Percentiles rank a stretch among this genome's conserved stretches.
These are phyloP conservation scores for Oligia strigilis DNA, from an alignment of 2,888 invertebrate genomes.

Conservation along the genomic window DNA sequence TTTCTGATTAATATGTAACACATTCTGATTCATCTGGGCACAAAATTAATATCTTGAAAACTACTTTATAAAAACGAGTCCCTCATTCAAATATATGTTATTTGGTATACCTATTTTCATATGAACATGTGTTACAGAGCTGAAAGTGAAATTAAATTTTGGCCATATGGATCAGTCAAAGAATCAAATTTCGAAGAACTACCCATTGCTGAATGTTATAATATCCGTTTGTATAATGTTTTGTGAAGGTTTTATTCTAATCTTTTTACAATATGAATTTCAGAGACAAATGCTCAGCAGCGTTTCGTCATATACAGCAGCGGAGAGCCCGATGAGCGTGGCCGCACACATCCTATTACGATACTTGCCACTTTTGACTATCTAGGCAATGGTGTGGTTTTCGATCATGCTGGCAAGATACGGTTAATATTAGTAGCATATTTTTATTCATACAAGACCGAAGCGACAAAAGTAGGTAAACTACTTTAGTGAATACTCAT, in stretches of 20 bases:
- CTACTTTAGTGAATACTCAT: background rate
- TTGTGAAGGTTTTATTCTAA: background rate
- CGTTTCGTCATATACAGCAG: slow-evolving; percentile 84
- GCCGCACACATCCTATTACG: slow-evolving; percentile 79
- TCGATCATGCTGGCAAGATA: slow-evolving; percentile 86
- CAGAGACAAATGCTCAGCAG: slow-evolving; percentile 84
- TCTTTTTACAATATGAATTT: background rate
- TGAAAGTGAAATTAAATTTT: no score
- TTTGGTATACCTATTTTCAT: no score
- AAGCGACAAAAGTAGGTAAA: background rate
- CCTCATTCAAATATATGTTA: no score
- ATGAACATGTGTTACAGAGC: no score
- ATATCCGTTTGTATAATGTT: background rate
- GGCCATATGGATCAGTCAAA: no score
- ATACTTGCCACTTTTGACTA: slow-evolving; percentile 84
- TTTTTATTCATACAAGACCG: background rate
- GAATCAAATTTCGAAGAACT: no score
- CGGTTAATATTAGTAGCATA: slow-evolving; percentile 70
- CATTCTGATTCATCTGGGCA: no score
- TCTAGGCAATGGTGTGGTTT: slow-evolving; percentile 81
- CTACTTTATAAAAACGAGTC: no score
- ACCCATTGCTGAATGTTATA: background rate
- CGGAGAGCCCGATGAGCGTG: slow-evolving; percentile 83
- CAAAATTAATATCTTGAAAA: no score
- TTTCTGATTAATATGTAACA: no score